A percentile compares a stretch with the other conserved stretches of the same genome.
Conservation (phyloP, 2,888 invertebrate genomes). For the Schizaphis graminum region DNA sequence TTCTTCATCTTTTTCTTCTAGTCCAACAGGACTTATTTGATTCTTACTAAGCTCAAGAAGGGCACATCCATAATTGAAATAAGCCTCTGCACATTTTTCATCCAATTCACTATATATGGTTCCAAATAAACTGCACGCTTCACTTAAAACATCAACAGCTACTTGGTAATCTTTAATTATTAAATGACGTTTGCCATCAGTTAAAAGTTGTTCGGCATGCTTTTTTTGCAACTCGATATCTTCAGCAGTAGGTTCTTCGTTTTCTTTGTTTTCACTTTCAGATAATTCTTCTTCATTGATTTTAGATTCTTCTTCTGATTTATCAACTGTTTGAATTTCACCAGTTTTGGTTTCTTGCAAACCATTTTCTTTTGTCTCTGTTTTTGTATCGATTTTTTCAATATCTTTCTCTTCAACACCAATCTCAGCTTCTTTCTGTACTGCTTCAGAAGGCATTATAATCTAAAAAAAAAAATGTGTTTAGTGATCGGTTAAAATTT, state of each 20-base stretch:
- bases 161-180: constrained; percentile 82
- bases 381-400: constrained; percentile 28
- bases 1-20: constrained; percentile 65
- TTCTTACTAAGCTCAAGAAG: constrained; percentile 85
- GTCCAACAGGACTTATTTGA: constrained; percentile 87
- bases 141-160: constrained; percentile 75
- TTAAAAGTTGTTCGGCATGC: constrained; percentile 71
- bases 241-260: constrained; percentile 47
- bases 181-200: constrained; percentile 83
- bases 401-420: constrained; percentile 13
- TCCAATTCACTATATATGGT: constrained; percentile 81
- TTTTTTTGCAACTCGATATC: constrained; percentile 58
- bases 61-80: constrained; percentile 85
- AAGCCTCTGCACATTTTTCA: constrained; percentile 90
- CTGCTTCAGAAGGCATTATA: constrained; percentile 58
- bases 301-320: constrained; percentile 34
- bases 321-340: constrained; percentile 26
- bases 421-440: constrained; percentile 44
- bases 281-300: constrained; percentile 53
- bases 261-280: constrained; percentile 65
- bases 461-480: constrained; percentile 17
- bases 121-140: constrained; percentile 68
- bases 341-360: constrained; percentile 37
- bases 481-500: neutral
- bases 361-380: constrained; percentile 19